phyloP scores from a whole-genome alignment of 2,888 invertebrate species.

The Cryptocheilus praepositus region DNA sequence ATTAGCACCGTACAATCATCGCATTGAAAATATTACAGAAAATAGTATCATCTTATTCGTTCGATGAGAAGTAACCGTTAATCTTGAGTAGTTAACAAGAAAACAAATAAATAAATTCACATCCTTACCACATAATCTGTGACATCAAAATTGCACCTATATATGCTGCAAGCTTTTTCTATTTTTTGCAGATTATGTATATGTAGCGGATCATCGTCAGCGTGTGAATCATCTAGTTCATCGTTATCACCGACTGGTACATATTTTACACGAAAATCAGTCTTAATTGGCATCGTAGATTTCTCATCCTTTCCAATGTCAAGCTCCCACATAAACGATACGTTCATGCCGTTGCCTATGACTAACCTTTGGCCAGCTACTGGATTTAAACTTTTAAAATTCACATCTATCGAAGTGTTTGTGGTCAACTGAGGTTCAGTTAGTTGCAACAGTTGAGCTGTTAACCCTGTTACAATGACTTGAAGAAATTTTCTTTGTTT shows the following conservation, averaged over 20 bases:
- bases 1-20: neutral
- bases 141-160: conserved; percentile 85
- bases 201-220: conserved; percentile 70
- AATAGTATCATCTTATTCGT: no score
- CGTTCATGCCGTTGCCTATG: conserved; percentile 84
- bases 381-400: conserved; percentile 82
- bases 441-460: conserved; percentile 70
- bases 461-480: conserved; percentile 82
- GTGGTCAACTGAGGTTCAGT: conserved; percentile 74
- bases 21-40: neutral
- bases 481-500: conserved; percentile 91
- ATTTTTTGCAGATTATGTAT: conserved; percentile 76
- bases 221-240: conserved; percentile 57
- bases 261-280: conserved; percentile 81
- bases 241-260: conserved; percentile 69
- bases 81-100: no score
- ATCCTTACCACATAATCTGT: conserved; percentile 84
- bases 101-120: conserved; percentile 2
- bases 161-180: conserved; percentile 67
- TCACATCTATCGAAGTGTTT: conserved; percentile 79
- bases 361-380: conserved; percentile 79
- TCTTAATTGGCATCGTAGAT: conserved; percentile 76
- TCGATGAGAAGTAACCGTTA: no score
- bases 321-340: conserved; percentile 90
- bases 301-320: conserved; percentile 71